phyloP scores from a whole-genome alignment of 2,113 vertebrate species.

The Leucopsar rothschildi region DNA sequence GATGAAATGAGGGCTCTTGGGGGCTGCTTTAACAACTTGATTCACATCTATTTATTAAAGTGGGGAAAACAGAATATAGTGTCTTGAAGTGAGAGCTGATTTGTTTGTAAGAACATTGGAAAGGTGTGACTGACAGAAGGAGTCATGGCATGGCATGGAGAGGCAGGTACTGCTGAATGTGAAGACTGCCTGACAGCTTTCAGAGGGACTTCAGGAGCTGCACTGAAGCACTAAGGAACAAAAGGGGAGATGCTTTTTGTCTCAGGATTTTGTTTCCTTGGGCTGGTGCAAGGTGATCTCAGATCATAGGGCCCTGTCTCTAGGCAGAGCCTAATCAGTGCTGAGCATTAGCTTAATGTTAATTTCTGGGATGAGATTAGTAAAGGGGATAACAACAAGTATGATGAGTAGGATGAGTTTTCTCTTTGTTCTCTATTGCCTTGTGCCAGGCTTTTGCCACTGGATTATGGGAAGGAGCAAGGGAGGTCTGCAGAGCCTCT shows the following conservation, averaged over 20 bases:
- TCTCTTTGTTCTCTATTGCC: rapidly evolving
- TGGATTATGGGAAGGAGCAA: background rate
- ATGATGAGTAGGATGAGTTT: background rate
- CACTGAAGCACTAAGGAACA: background rate
- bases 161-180: background rate
- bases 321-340: background rate
- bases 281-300: background rate
- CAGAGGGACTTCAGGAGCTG: background rate
- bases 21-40: background rate
- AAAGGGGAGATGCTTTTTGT: background rate
- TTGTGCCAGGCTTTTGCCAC: background rate
- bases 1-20: background rate
- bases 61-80: background rate
- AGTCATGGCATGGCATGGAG: background rate
- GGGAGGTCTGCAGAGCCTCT: background rate
- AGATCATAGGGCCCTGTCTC: background rate
- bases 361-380: background rate
- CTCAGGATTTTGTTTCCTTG: background rate
- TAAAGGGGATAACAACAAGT: background rate
- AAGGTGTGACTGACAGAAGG: background rate
- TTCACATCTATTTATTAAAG: background rate
- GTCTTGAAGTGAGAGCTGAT: background rate
- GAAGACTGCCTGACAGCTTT: background rate
- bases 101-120: background rate
- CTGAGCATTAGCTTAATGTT: background rate